Evolutionary conservation across 2,113 vertebrate genomes (phyloP), one percentile per base, ranked within the genome.

Genomic region (Empidonax traillii): DNA sequence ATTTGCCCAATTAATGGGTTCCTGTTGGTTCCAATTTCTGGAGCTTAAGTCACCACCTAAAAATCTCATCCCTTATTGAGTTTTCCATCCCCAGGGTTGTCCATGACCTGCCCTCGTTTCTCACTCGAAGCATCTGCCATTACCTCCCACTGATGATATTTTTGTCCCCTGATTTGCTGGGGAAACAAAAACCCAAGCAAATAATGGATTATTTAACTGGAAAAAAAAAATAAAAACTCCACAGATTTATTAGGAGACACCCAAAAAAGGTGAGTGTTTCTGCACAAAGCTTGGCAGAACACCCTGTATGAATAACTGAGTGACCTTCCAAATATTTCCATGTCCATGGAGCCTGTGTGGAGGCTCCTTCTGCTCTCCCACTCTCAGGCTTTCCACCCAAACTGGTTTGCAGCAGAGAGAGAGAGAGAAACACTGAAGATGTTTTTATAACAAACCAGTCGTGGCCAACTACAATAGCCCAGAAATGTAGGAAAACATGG

Each of bases 251-350:
- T 53, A 67, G 78, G 79, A 93, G 85, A 47, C 89, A 76, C 66
- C 66, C 90, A 67, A 47, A 47, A 91, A 44, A 86, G 67, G 85
- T 33, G 56, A 68, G 30, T 31, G 19, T 30, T 76, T 86, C 83
- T 86, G 71, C 82, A 87, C 63, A 85, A 61, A 92, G 83, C 73
- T 90, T 94, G 96, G 96, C 94, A 97, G 96, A 87, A 97, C 96
- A 94, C 51, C 49, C 65, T 85, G 93, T 88, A 79, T 93, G 94
- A 94, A 46, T 94, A 79, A 85, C 87, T 90, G 90, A 20, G 39
- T 43, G 89, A 81, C 87, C 85, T 94, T 79, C 49, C 87, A 58
- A 74, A 37, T 61, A 80, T 89, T 94, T 71, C 55, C 89, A 61
- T 0, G 3, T 55, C 65, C 61, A 15, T 51, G 8, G 15, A 37